Base-by-base conservation (phyloP, 92 coral and sea anemone genomes). In the Bergia sp. region DNA sequence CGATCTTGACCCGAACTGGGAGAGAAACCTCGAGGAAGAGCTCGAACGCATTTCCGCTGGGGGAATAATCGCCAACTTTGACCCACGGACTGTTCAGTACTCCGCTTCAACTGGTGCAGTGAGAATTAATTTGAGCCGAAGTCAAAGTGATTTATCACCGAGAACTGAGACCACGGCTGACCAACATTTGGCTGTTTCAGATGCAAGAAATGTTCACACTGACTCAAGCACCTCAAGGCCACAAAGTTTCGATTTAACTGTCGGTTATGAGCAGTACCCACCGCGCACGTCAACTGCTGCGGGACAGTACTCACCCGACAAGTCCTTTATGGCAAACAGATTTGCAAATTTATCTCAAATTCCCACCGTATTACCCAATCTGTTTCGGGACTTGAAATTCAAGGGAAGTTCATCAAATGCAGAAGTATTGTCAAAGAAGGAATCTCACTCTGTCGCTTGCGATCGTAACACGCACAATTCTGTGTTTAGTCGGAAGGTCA, bases 1-100 rank as follows among this genome's bases (percentile, higher is more conserved):
- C 16, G 95, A 90, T 45, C 82, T 92, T 69, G 98, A 95, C 73
- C 92, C 81, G 39, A 90, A 92, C 57, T 95, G 98, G 98, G 98
- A 89, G 72, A 85, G 83, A 37, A 92, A 89, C 44, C 74, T 95
- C 6, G 98, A 95, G 41, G 93, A 95, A 41, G 98, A 95, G 55
- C 89, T 95, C 37, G 90, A 90, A 71, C 98, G 90, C 73, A 93
- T 95, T 82, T 92, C 98, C 15, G 95, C 88, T 61, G 92, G 90
- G 29, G 93, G 90, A 36, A 43, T 82, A 10, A 92, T 21, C 18
- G 40, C 86, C 13, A 44, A 43, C 72, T 82, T 79, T 7, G 87
- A 84, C 29, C n/a, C 49, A 23, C 23, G 13, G 23, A 43, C 39
- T 65, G 40, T 78, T 67, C 55, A 43, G 9, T 55, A 50, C 10